These are phyloP conservation scores for Romanogobio albipinnatus DNA, from an alignment of 2,113 vertebrate genomes.

Conservation along the genomic window DNA sequence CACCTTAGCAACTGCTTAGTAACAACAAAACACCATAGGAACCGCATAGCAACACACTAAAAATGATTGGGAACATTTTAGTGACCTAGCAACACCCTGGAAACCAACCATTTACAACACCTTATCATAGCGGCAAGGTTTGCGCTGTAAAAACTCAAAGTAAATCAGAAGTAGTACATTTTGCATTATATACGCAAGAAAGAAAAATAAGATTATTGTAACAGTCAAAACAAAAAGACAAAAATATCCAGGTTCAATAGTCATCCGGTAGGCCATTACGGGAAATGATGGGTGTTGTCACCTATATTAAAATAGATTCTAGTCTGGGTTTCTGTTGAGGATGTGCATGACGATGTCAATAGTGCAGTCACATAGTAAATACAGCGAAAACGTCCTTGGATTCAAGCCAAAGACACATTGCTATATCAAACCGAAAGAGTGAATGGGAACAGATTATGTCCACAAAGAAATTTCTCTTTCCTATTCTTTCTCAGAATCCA, in stretches of 20 bases:
- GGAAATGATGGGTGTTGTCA: not conserved
- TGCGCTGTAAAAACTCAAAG: not conserved
- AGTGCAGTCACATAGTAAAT: not conserved
- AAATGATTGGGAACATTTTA: no score
- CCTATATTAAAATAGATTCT: not conserved
- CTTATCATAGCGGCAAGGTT: not conserved
- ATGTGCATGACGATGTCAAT: not conserved
- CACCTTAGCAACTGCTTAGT: no score
- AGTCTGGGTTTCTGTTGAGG: not conserved
- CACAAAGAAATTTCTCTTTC: not conserved
- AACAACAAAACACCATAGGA: no score
- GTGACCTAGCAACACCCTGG: no score
- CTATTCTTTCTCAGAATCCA: not conserved
- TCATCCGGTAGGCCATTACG: not conserved
- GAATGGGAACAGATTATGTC: constrained; percentile 20
- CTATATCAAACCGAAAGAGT: not conserved
- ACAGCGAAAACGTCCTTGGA: not conserved
- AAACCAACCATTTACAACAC: not conserved
- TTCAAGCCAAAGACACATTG: not conserved
- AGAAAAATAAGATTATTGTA: no score
- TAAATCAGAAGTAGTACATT: not conserved
- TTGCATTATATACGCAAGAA: no score
- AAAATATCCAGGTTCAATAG: no score
- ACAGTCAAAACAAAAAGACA: no score
- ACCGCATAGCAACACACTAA: no score